A percentile compares a stretch with the other conserved stretches of the same genome.
Conservation (phyloP, 2,888 invertebrate genomes). For the Agrilus mali region DNA sequence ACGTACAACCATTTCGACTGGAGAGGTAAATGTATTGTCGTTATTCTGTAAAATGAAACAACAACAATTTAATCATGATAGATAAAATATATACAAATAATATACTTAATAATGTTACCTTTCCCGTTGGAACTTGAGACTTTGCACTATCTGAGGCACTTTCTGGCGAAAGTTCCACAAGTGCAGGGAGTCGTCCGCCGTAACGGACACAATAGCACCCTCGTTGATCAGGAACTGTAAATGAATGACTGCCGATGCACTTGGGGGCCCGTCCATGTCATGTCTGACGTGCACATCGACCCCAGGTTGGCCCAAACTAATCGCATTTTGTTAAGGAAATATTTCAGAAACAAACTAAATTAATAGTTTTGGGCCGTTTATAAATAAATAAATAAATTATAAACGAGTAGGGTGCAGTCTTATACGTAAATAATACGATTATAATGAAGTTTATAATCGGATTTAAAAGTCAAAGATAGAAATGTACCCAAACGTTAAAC, state of each 20-base stretch:
- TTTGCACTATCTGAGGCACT: constrained; percentile 87
- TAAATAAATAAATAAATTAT: too few species aligned
- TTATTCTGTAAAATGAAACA: constrained; percentile 55
- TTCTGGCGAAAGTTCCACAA: constrained; percentile 96
- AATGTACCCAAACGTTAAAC: too few species aligned
- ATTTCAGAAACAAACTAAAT: too few species aligned
- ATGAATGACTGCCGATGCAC: constrained; percentile 69
- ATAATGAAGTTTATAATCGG: too few species aligned
- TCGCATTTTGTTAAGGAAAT: constrained; percentile 30
- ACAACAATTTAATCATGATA: not conserved
- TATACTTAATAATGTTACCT: constrained; percentile 45
- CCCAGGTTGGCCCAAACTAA: constrained; percentile 89
- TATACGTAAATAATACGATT: too few species aligned
- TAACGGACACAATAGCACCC: constrained; percentile 89
- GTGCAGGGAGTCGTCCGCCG: constrained; percentile 92
- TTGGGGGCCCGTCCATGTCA: constrained; percentile 43
- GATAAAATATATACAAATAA: not conserved
- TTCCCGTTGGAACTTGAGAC: constrained; percentile 94
- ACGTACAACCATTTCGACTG: constrained; percentile 98
- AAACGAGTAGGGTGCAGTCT: too few species aligned
- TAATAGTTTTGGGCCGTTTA: too few species aligned
- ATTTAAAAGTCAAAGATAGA: too few species aligned
- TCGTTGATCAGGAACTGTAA: constrained; percentile 94
- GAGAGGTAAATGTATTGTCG: constrained; percentile 87
- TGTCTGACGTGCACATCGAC: constrained; percentile 92